Evolutionary conservation across 92 coral and sea anemone genomes (phyloP), one percentile per base, ranked within the genome.

Genomic region (Muricea muricata): DNA sequence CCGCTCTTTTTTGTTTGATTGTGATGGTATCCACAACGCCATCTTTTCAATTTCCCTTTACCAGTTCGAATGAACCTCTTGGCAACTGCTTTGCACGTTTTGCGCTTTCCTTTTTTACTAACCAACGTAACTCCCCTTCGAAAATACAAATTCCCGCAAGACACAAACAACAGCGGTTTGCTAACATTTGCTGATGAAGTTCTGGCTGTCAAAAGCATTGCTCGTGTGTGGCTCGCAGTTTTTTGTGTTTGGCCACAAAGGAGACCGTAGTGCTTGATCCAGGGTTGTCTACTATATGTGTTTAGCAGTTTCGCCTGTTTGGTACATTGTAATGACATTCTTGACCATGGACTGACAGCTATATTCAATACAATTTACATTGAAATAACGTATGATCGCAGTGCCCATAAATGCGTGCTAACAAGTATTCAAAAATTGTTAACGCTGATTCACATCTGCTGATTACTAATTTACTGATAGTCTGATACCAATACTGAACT

Each of bases 71-170:
- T 85, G 73, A 95, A 92, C 78, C 98, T 92, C 50, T 92, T 90
- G 20, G 98, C 97, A 1, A 95, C 98, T 30, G 98, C 98, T 52
- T 95, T 95, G 90, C 97, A 94, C 2, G 98, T 93, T 88, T 95
- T 95, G 40, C 94, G 84, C 73, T 95, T 95, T 20, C 98, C 98
- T 10, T 86, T 92, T 80, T 95, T 95, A 50, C 96, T 95, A 55
- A 88, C 76, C 40, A 78, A 69, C 1, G 88, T 95, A 25, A 95
- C 86, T 2, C 82, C 65, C 70, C 95, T 78, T 31, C 31, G 20
- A n/a, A 61, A 82, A 21, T 50, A 39, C 50, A 21, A 4, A 58
- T 57, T 78, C 18, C 69, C 31, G 0, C 34, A 35, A 2, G 56
- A 7, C 71, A 39, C 45, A 15, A 15, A 52, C 25, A 33, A 30